Base-by-base conservation (phyloP, 2,797 vertebrate genomes). In the Monodelphis domestica region DNA sequence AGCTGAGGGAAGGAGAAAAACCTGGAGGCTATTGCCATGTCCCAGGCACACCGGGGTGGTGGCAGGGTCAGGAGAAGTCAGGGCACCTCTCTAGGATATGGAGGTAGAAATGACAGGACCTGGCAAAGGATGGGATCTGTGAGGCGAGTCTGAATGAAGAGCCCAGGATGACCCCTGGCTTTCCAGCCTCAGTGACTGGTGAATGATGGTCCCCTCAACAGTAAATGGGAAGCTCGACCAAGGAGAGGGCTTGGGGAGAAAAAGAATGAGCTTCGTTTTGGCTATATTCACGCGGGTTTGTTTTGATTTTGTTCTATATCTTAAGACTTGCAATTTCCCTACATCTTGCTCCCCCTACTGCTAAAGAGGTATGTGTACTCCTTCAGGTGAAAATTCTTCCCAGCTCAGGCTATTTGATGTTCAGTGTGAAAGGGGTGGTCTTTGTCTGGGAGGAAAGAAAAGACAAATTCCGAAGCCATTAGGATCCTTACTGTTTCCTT, bases 291-390 rank as follows among this genome's bases (percentile, higher is more conserved):
- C 70, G 28, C 45, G 88, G 50, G n/a, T n/a, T n/a, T n/a, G n/a
- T n/a, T n/a, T n/a, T n/a, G n/a, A n/a, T 90, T 45, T 10, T 59
- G 45, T 50, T 91, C 57, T 17, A 24, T 10, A 24, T 50, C 17
- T 24, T 90, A 54, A 93, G 95, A 78, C 87, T 84, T 93, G 45
- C 90, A 91, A 97, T 97, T 97, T 96, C 93, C 38, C 96, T 93
- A 89, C 53, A 54, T 96, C 94, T 96, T 88, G 88, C 97, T 78
- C 97, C 97, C 96, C 63, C 97, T 97, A 90, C 93, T 92, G 97
- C 57, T 91, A 4, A 91, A 53, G n/a, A 90, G 84, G 12, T 91
- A 89, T 51, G 91, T 54, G 5, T 52, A 29, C 89, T 63, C 4
- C 53, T 88, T 50, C 63, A 78, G 70, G 52, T 30, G 57, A 91